Evolutionary conservation across 2,888 invertebrate species (phyloP).

Genomic region (Drepanosiphum platanoidis): DNA sequence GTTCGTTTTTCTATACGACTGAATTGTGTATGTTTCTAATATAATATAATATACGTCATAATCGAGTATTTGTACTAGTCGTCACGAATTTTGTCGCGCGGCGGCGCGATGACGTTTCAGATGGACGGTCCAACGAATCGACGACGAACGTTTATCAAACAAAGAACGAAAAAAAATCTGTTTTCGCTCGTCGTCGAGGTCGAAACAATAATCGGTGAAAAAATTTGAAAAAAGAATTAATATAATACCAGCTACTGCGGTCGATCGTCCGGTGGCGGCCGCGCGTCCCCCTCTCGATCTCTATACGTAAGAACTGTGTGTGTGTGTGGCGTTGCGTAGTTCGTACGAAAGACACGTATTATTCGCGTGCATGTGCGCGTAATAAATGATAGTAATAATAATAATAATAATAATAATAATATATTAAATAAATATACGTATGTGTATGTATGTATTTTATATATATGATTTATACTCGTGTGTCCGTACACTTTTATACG

Average conservation of each 20-base stretch:
- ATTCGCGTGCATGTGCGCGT: slow-evolving; percentile 8
- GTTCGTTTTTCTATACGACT: background rate
- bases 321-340: slow-evolving; percentile 18
- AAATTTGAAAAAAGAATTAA: slow-evolving; percentile 15
- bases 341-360: slow-evolving; percentile 49
- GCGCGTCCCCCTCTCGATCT: background rate
- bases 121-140: background rate
- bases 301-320: slow-evolving; percentile 26
- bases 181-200: slow-evolving; percentile 30
- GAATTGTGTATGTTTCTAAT: background rate
- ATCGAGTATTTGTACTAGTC: background rate
- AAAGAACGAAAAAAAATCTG: background rate
- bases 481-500: background rate
- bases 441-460: background rate
- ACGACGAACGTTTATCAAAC: slow-evolving; percentile 22
- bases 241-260: background rate
- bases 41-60: background rate
- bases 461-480: too few species aligned
- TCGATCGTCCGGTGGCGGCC: background rate
- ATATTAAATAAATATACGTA: background rate
- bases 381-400: slow-evolving; percentile 2
- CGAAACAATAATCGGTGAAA: slow-evolving; percentile 39
- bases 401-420: background rate
- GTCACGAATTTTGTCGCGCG: background rate
- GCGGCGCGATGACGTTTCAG: background rate